Evolutionary conservation across 2,888 invertebrate species (phyloP).

Genomic region (Noctua janthe): DNA sequence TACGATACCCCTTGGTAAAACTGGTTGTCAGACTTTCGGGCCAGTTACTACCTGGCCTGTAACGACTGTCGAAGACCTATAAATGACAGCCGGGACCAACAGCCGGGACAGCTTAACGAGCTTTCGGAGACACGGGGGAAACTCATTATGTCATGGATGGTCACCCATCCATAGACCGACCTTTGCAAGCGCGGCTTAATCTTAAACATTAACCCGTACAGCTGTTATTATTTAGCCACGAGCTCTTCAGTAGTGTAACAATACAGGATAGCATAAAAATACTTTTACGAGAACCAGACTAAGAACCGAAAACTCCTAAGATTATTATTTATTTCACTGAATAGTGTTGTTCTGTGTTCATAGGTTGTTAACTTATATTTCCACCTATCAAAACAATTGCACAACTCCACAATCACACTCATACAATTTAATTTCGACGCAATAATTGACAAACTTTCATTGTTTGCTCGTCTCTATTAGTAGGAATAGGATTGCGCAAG

Average conservation of each 20-base stretch:
- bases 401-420: constrained; percentile 21
- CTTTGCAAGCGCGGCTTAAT: too few species aligned
- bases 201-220: too few species aligned
- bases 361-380: not conserved
- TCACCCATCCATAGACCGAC: too few species aligned
- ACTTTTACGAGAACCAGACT: not conserved
- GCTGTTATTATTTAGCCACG: not conserved
- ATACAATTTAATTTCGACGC: constrained; percentile 57
- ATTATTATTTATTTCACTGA: not conserved
- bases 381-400: constrained; percentile 20
- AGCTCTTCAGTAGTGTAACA: too few species aligned
- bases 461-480: constrained; percentile 58
- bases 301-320: not conserved
- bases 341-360: not conserved
- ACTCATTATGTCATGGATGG: too few species aligned
- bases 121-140: too few species aligned
- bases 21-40: too few species aligned
- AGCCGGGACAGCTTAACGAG: too few species aligned
- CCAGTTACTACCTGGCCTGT: too few species aligned
- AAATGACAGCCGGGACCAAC: too few species aligned
- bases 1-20: too few species aligned
- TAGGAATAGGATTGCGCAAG: constrained; percentile 50
- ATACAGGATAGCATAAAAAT: not conserved
- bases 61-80: too few species aligned
- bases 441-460: constrained; percentile 60